Evolutionary conservation across 2,888 invertebrate species (phyloP), one percentile per base, ranked within the genome.

Genomic region (Thera obeliscata): DNA sequence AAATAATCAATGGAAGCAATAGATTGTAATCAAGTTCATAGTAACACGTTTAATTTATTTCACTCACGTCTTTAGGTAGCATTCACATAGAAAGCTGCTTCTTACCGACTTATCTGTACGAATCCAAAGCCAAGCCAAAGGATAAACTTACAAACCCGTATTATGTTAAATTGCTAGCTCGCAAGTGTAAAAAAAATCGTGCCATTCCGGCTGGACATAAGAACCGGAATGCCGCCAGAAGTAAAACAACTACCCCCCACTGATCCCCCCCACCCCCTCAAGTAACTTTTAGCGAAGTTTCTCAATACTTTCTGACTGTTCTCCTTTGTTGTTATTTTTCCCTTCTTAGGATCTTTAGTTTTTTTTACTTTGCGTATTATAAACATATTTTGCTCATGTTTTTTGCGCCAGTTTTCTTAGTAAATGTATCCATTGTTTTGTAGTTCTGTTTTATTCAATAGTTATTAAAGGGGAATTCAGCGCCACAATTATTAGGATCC

Each of bases 11-110:
- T 61, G 54, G 56, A 62, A 35, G 61, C 58, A 55, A 58, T 66
- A 58, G 66, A 66, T 66, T 48, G 66, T 58, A 66, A 66, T 62
- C 66, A 58, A 62, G 57, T 62, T 66, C 61, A 66, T 62, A 62
- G 66, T 54, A 66, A 66, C 61, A 66, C 58, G 58, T 66, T 66
- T 62, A 61, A 62, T 62, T 57, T 66, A 66, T 66, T 66, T 66
- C 56, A 46, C 66, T 58, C 66, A 66, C 61, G 66, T 66, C 50
- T 61, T 46, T 50, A 35, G 3, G 8, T 3, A 22, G 41, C 55
- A 56, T 49, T 61, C 9, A 61, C 22, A 41, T 50, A 8, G 5
- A 58, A 58, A 59, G 50, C 65, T 6, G 65, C 35, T 61, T 0
- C 3, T 46, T 8, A 8, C 11, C 1, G 38, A 5, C 35, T 61